Evolutionary conservation across 2,888 invertebrate genomes (phyloP), one percentile per base, ranked within the genome.

Genomic region (Chrysolina oricalcia): DNA sequence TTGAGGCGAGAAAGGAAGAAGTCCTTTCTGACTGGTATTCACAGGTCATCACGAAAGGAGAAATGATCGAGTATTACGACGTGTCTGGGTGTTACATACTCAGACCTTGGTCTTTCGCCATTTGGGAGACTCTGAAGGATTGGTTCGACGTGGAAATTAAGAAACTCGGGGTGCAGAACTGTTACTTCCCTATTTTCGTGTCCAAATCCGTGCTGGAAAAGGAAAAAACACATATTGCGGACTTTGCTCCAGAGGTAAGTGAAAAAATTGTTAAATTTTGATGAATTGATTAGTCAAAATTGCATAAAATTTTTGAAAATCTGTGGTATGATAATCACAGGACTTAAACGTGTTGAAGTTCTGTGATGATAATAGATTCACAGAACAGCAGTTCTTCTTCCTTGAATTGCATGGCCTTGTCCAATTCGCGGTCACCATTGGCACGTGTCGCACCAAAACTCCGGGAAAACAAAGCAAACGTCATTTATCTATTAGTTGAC

Each of bases 51-150:
- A 96, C 95, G 0, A 97, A 97, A 88, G 94, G 98, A 62, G 99
- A 99, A 89, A 93, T 99, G 93, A 99, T 99, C 72, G 99, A 99
- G 88, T 99, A 99, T 90, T 99, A 99, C 88, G 98, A 99, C 89
- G 98, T 99, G 5, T 98, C 98, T 69, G 99, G 99, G 0, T 99
- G 99, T 89, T 99, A 99, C 89, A 97, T 99, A 84, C 92, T 99
- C 70, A 93, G 99, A 21, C 99, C 98, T 11, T 99, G 99, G 98
- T 95, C 98, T 13, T 99, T 93, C 89, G 92, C 95, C 73, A 96
- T 99, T 84, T 99, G 99, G 99, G 98, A 99, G 86, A 86, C 89
- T 0, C 97, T 99, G 76, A 93, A 94, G 83, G 92, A 92, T 71
- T 98, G 94, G 93, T 94, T 99, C 81, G 97, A 97, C 87, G 87